Evolutionary conservation across 2,113 vertebrate species (phyloP).

Genomic region (Stegostoma tigrinum): DNA sequence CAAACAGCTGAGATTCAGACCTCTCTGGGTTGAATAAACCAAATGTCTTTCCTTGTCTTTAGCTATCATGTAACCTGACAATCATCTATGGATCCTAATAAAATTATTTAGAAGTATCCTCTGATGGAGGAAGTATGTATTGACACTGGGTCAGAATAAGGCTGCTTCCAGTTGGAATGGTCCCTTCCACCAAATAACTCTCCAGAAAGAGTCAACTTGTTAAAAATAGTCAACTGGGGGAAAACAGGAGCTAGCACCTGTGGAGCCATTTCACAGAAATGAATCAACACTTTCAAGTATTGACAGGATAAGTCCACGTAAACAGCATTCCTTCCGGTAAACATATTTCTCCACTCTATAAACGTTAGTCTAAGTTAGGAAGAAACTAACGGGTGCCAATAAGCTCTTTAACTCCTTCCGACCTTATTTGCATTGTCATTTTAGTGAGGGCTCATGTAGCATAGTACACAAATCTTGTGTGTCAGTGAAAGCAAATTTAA

Average conservation of each 20-base stretch:
- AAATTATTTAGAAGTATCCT: background rate
- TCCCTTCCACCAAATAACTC: background rate
- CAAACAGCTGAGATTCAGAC: no score
- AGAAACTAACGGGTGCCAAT: background rate
- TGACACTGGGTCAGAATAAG: background rate
- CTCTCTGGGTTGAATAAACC: no score
- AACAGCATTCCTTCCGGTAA: background rate
- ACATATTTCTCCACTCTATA: background rate
- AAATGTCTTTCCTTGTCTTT: no score
- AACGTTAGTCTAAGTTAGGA: background rate
- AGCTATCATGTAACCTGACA: background rate
- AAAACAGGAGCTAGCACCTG: background rate
- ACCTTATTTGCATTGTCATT: background rate
- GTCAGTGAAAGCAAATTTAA: background rate
- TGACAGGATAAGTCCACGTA: background rate
- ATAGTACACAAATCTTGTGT: background rate
- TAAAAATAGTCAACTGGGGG: background rate
- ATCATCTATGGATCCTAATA: background rate
- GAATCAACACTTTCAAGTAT: background rate
- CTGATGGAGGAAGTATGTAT: background rate
- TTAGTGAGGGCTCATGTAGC: background rate
- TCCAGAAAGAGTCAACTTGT: background rate
- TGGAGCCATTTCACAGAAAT: background rate
- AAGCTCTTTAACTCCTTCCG: background rate
- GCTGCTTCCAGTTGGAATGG: background rate